A percentile compares a stretch with the other conserved stretches of the same genome.
Evolutionary conservation across 1,140 invertebrate species (phyloP).

Genomic region (Eumeta japonica): DNA sequence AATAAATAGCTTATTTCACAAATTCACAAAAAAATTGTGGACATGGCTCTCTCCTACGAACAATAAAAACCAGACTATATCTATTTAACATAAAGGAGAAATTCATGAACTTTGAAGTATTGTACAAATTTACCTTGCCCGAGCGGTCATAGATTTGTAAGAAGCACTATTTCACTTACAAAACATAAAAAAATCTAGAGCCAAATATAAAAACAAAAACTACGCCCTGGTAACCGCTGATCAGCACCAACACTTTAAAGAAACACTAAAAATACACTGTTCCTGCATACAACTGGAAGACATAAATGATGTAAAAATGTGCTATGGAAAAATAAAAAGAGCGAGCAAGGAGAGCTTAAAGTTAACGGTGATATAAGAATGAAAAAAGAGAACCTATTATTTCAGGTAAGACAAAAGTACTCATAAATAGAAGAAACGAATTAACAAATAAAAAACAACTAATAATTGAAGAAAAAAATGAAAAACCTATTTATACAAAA

Average conservation of each 20-base stretch:
- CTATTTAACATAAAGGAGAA: background rate
- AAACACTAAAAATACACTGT: too few species aligned
- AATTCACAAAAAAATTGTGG: background rate
- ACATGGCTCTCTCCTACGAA: background rate
- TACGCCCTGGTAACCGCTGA: too few species aligned
- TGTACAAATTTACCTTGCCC: too few species aligned
- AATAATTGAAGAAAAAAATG: conserved; percentile 1
- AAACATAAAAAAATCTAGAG: too few species aligned
- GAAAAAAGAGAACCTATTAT: too few species aligned
- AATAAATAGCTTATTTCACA: too few species aligned
- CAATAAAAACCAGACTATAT: background rate
- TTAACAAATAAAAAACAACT: conserved; percentile 2
- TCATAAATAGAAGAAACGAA: too few species aligned
- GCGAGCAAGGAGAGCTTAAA: conserved; percentile 1
- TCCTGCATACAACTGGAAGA: conserved; percentile 1
- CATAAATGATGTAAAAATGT: background rate
- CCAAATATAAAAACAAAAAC: too few species aligned
- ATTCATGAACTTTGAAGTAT: background rate
- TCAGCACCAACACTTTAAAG: too few species aligned
- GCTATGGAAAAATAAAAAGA: conserved; percentile 2
- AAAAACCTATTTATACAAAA: conserved; percentile 4
- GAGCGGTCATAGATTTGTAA: too few species aligned
- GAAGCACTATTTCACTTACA: too few species aligned
- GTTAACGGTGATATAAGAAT: background rate
- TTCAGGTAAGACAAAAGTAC: background rate